Percentiles rank a stretch among this genome's conserved stretches.
Evolutionary conservation across 2,113 vertebrate genomes (phyloP).

Genomic region (Chaenogobius annularis): DNA sequence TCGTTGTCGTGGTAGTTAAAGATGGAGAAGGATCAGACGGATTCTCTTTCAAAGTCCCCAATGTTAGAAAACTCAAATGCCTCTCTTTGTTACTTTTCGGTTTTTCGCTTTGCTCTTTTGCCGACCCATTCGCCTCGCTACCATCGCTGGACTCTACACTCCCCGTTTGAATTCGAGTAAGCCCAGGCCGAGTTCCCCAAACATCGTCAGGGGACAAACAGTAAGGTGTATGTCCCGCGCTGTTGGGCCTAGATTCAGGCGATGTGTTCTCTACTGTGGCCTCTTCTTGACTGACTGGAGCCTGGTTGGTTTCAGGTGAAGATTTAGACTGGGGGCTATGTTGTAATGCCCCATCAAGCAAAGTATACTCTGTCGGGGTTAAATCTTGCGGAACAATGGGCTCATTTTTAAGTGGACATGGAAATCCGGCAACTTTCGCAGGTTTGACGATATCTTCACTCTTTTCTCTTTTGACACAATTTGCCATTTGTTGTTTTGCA

Average conservation of each 20-base stretch:
- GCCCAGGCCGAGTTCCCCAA: constrained; percentile 56
- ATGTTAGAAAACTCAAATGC: constrained; percentile 79
- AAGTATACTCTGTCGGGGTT: constrained; percentile 77
- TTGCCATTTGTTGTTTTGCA: constrained; percentile 13
- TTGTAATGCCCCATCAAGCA: constrained; percentile 70
- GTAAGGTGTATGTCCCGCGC: constrained; percentile 82
- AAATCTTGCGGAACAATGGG: constrained; percentile 77
- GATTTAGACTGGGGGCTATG: constrained; percentile 57
- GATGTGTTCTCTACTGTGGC: constrained; percentile 81
- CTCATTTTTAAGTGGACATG: constrained; percentile 78
- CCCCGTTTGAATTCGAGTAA: constrained; percentile 56
- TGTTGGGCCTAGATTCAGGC: constrained; percentile 72
- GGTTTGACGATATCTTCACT: constrained; percentile 61
- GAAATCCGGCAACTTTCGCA: constrained; percentile 69
- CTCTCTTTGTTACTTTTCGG: constrained; percentile 72
- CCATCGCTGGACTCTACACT: constrained; percentile 33
- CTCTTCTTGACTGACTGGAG: constrained; percentile 76
- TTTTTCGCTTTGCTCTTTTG: constrained; percentile 29
- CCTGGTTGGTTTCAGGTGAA: constrained; percentile 59
- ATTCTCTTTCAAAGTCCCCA: constrained; percentile 82
- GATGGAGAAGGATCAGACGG: constrained; percentile 83
- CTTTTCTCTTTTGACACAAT: constrained; percentile 1
- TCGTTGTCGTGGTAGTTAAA: constrained; percentile 63
- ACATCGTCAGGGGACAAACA: constrained; percentile 78
- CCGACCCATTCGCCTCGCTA: constrained; percentile 44